Evolutionary conservation across 2,888 invertebrate species (phyloP), one percentile per base, ranked within the genome.

Genomic region (Heliothis peltigera): DNA sequence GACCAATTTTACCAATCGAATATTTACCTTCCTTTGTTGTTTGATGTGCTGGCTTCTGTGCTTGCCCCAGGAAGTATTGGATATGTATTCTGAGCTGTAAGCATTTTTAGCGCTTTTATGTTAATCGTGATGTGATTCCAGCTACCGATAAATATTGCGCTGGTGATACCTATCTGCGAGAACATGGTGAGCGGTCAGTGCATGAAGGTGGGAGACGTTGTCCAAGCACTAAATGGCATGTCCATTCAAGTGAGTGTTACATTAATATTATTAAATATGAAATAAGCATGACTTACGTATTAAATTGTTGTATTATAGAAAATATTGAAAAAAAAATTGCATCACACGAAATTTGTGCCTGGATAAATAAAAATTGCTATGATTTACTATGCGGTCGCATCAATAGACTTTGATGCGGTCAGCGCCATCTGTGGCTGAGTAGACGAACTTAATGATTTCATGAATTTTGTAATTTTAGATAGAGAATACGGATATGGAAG

Each of bases 151-250:
- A 92, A 92, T 77, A 85, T 93, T 63, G 70, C 93, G 82, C 97
- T 96, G 0, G 95, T 97, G 67, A 96, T 97, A 46, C 98, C 98
- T 0, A 92, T 98, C 39, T 97, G 97, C 85, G 98, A 98, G 92
- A 98, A 98, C 91, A 96, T 98, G 96, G 96, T 97, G 10, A 96
- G 97, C 81, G 97, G 97, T 2, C 96, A 95, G 78, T 97, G 98
- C 5, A 97, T 97, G 93, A 96, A 97, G 79, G 97, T 98, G 0
- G 98, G 98, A 0, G 98, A 98, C 89, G 97, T 98, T 18, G 96
- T 98, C 42, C 95, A 93, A 42, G 97, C 98, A 0, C 97, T 97
- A 95, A 98, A 97, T 90, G 98, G 98, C 8, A 96, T 97, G 85
- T 96, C 96, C 58, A 97, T 98, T 68, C 96, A 97, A 93, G 96